Evolutionary conservation across 2,797 vertebrate genomes (phyloP), one percentile per base, ranked within the genome.

Genomic region (Microhierax caerulescens): DNA sequence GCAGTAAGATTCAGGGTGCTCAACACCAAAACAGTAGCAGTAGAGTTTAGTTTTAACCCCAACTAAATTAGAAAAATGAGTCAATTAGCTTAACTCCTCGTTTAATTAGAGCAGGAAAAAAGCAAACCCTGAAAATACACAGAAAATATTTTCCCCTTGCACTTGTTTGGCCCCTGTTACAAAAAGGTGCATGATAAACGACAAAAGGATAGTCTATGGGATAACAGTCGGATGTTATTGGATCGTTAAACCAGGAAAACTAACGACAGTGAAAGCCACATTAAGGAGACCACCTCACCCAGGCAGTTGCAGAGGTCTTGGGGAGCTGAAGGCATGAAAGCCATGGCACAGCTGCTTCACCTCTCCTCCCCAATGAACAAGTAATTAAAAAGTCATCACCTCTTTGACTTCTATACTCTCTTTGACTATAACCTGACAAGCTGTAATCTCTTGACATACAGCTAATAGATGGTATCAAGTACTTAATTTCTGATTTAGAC

Each of bases 291-390:
- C 41, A 30, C 32, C 64, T 81, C 45, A 30, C 10, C 32, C 0
- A 1, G 43, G 13, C 75, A 77, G 77, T 1, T 0, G 0, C 28
- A 93, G 83, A 79, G 69, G 74, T 59, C 60, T 30, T 9, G 0
- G 25, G 23, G 34, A 53, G 20, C 21, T 4, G 25, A 73, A 80
- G 41, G 59, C 41, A 60, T 1, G 39, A 85, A 59, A 59, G 48
- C 47, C n/a, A 63, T 83, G 45, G 43, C 74, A 70, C 1, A 1
- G 78, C 19, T 39, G 64, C 43, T 74, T 60, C 32, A 36, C 19
- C n/a, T 76, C 67, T 75, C 28, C 41, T 77, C 50, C 34, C 9
- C 8, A 39, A 73, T 41, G 50, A 92, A n/a, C 1, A 1, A 23
- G 70, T 61, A 36, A 10, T 61, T 73, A 34, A 39, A 19, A 67